These are phyloP conservation scores for Phoxinus dragarum DNA, from an alignment of 2,797 vertebrate species.

Conservation along the genomic window DNA sequence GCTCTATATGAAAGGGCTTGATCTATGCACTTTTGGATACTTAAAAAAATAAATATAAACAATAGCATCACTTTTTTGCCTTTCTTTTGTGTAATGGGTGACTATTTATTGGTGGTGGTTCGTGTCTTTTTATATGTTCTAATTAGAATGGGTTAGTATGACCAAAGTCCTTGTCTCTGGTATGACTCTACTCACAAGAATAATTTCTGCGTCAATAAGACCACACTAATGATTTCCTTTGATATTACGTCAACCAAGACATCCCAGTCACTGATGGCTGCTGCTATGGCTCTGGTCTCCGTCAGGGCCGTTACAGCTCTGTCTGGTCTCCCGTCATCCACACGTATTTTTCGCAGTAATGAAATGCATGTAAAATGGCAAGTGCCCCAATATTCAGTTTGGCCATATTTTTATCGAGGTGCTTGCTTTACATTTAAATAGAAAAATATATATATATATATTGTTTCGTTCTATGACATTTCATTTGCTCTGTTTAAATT, in stretches of 20 bases:
- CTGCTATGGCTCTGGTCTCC: background rate
- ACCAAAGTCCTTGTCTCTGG: too few species aligned
- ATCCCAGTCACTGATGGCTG: background rate
- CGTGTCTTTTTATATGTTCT: background rate
- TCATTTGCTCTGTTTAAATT: background rate
- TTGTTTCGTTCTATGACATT: rapidly evolving
- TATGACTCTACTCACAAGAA: background rate
- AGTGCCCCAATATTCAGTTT: background rate
- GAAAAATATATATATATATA: too few species aligned
- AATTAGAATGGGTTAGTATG: background rate
- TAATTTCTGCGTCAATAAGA: constrained; percentile 3
- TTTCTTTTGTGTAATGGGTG: background rate
- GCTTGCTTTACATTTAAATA: background rate
- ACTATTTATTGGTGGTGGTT: background rate
- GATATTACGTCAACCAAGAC: background rate
- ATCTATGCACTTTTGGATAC: constrained; percentile 95
- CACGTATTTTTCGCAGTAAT: background rate
- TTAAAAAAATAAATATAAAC: constrained; percentile 76
- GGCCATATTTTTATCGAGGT: background rate
- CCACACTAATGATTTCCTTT: background rate
- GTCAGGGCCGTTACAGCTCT: too few species aligned
- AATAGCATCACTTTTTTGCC: constrained; percentile 41
- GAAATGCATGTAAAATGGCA: constrained; percentile 21
- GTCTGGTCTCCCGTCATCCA: too few species aligned
- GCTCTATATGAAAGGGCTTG: constrained; percentile 85